Conservation (phyloP, 2,797 vertebrate species). For the Acanthis flammea region DNA sequence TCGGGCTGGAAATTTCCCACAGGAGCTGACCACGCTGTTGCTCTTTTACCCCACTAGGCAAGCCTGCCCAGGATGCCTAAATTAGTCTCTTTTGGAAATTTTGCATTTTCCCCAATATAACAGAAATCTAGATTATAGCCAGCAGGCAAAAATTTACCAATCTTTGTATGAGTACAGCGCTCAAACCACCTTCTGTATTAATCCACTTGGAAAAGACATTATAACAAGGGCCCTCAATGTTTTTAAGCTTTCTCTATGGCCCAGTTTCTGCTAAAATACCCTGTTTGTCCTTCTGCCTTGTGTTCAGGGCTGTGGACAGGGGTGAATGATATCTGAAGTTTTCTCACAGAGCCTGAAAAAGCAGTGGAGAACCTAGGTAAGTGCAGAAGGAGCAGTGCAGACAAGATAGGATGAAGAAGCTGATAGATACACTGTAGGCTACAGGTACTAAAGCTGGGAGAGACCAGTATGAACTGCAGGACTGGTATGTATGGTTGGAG, state of each 20-base stretch:
- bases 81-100: neutral
- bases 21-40: neutral
- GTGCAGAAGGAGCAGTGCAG: neutral
- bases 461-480: neutral
- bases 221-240: neutral
- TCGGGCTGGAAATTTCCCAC: neutral
- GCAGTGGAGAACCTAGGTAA: neutral
- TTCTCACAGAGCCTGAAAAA: neutral
- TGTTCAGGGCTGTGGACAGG: neutral
- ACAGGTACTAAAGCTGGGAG: neutral
- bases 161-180: neutral
- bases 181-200: neutral
- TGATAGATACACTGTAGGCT: neutral
- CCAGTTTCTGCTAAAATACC: neutral
- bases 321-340: neutral
- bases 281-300: neutral
- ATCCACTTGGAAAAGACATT: neutral
- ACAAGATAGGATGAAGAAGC: neutral
- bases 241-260: neutral
- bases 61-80: neutral
- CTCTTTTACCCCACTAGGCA: neutral
- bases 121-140: neutral
- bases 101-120: neutral
- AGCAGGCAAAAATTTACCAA: neutral
- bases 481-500: neutral